Evolutionary conservation across 64 coral and sea anemone genomes (phyloP), one percentile per base, ranked within the genome.

Genomic region (Exaiptasia diaphana): DNA sequence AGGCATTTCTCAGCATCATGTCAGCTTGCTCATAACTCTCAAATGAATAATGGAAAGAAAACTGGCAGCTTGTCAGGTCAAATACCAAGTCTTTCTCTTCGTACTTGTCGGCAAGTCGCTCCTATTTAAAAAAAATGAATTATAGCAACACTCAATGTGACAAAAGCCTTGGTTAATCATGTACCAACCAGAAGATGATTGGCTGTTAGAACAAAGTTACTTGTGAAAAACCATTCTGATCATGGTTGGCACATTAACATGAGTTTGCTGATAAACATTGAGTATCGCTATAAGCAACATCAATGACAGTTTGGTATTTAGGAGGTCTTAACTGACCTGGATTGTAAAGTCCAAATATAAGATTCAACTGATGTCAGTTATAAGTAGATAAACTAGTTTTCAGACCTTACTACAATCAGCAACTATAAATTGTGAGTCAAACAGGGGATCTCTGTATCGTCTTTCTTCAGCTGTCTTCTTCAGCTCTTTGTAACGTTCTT

Each of bases 11-110:
- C 34, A 99, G 49, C 95, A 99, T 99, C 75, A 88, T 80, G 55
- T 99, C 95, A 18, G 95, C 95, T 80, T 99, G 95, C 56, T 99
- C 90, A 53, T 78, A 92, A 50, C 78, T 92, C 68, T 99, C 95
- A 85, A 99, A 99, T 20, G 95, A 88, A 36, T 99, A 99, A 83
- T 99, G 95, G 39, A 89, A 88, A 52, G 90, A 88, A 63, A 99
- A 99, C 75, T 99, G 95, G 55, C 95, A 99, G 39, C 95, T 99
- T 1, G 85, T 85, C 29, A 99, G 50, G 61, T 99, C 95, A 89
- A 99, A 99, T 58, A 74, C 38, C 13, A 75, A 25, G 30, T 99
- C 81, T 75, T 83, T 80, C 9, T 91, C 84, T 20, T 73, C 79
- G 39, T 84, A 99, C 64, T 85, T 57, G 21, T 99, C 84, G 33